Base-by-base conservation (phyloP, 1,140 invertebrate genomes). In the Aphelenchoides fujianensis region DNA sequence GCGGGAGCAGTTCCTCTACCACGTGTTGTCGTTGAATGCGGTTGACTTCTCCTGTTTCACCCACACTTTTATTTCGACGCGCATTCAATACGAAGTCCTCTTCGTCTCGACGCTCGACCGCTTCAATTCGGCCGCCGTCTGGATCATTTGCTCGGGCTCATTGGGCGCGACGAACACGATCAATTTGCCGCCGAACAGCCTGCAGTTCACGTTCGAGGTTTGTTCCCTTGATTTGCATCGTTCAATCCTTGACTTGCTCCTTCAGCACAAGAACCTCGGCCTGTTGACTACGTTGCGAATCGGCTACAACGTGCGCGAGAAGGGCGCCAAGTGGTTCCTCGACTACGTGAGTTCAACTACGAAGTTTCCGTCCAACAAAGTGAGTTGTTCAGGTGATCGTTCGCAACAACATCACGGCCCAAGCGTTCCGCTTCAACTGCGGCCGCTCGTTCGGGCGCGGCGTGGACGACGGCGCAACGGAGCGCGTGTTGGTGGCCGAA, bases 31-130 rank as follows among this genome's bases (percentile, higher is more conserved):
- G 0, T 87, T 99, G 32, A 98, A 98, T 85, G 95, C 96, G 32
- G 95, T 98, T 0, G 95, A 98, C 86, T 98, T 97, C 86, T 92
- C 91, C 85, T 98, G 94, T 82, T 99, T 98, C 84, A 98, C 96
- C 3, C 97, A 97, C 84, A 95, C 93, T 54, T 99, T 97, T 86
- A 90, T 91, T 0, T 93, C 91, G 79, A 96, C 92, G 74, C 91
- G 91, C 91, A 88, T 97, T 80, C 92, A 92, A 52, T 97, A 97
- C 85, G 89, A 92, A 76, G 91, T 98, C 19, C 88, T 96, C 27
- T 92, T 98, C 76, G 92, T 92, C 82, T 92, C 94, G 16, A 78
- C 92, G 92, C 86, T 88, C 89, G 59, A 89, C 88, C 77, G 89
- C 89, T 27, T 92, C 91, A 92, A 93, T 9, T 76, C 83, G 36